Evolutionary conservation across 2,797 vertebrate species (phyloP).

Genomic region (Pangasius sanitwongsei): DNA sequence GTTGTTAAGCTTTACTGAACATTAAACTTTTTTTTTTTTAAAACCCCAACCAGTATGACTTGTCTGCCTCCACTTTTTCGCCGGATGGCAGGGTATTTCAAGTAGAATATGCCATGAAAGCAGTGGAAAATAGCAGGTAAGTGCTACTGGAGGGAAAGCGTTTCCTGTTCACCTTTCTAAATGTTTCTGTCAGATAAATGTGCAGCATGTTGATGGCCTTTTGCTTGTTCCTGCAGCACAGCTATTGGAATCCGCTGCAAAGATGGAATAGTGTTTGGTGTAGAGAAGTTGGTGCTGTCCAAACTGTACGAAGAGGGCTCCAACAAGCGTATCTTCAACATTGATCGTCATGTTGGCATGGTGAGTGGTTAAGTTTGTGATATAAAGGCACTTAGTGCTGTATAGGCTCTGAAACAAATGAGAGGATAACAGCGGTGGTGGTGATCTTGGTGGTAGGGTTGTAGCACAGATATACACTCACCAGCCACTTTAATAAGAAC

Average conservation of each 20-base stretch:
- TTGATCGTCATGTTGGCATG: constrained; percentile 96
- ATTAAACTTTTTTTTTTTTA: background rate
- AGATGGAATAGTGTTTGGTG: constrained; percentile 95
- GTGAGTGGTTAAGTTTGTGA: constrained; percentile 69
- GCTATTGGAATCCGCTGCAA: constrained; percentile 95
- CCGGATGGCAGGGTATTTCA: constrained; percentile 97
- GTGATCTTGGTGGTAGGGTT: background rate
- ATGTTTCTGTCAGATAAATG: background rate
- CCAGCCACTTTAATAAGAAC: background rate
- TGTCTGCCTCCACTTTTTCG: constrained; percentile 97
- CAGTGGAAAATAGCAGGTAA: constrained; percentile 98
- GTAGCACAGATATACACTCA: background rate
- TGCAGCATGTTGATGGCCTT: background rate
- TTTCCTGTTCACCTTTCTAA: background rate
- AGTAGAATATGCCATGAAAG: constrained; percentile 98
- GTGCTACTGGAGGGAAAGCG: constrained; percentile 6
- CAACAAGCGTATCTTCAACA: constrained; percentile 98
- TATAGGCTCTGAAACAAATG: background rate
- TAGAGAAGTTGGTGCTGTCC: constrained; percentile 95
- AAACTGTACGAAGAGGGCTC: constrained; percentile 98
- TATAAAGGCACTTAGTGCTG: background rate
- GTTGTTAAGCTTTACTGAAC: background rate
- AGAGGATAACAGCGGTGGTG: background rate
- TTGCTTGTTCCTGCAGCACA: constrained; percentile 79
- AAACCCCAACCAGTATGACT: constrained; percentile 81